Conservation (phyloP, 2,113 vertebrate genomes). For the Sisor rabdophorus region DNA sequence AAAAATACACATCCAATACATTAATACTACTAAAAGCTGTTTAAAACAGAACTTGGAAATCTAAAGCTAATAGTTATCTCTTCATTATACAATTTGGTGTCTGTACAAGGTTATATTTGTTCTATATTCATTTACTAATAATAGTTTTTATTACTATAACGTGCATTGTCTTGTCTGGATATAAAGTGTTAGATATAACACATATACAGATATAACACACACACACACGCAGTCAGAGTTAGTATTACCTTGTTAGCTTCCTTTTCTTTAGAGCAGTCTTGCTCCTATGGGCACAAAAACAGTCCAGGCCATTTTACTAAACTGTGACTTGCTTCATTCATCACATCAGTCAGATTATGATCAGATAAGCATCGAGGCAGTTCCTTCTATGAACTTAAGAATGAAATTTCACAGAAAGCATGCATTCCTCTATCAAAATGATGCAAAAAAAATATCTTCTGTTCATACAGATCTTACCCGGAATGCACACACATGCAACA, state of each 20-base stretch:
- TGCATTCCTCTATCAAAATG: constrained; percentile 5
- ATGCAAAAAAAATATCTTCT: not conserved
- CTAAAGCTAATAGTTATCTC: not conserved
- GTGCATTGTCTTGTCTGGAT: not conserved
- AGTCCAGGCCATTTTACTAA: constrained; percentile 42
- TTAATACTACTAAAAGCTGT: not conserved
- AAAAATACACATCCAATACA: not conserved
- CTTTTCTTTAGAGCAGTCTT: constrained; percentile 97
- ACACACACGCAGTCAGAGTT: constrained; percentile 27
- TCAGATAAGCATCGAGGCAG: not conserved
- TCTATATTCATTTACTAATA: not conserved
- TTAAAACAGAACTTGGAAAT: not conserved
- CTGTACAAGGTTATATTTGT: not conserved
- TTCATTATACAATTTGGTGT: not conserved
- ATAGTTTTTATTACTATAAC: not conserved
- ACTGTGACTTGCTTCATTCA: not conserved
- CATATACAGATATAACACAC: not conserved
- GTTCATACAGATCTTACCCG: not conserved
- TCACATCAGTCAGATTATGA: not conserved
- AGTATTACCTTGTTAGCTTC: constrained; percentile 89
- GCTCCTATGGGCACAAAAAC: constrained; percentile 76
- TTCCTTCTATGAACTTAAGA: not conserved
- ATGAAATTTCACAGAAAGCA: constrained; percentile 1
- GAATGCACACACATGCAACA: constrained; percentile 30
- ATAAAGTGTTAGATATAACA: constrained; percentile 13